Evolutionary conservation across 2,888 invertebrate species (phyloP), one percentile per base, ranked within the genome.

Genomic region (Nomada hirtipes): DNA sequence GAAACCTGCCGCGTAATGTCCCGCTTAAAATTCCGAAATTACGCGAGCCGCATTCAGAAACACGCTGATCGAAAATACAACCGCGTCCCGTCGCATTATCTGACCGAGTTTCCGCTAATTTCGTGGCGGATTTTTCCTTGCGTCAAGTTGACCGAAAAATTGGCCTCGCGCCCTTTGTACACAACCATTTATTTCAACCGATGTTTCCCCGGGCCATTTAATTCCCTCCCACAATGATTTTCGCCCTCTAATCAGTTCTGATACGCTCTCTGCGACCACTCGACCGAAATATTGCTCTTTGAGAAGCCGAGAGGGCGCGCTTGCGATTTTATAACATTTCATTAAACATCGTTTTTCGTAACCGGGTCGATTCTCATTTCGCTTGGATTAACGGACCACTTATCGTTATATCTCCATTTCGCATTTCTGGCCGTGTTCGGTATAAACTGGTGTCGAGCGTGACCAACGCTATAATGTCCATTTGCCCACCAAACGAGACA

Each of bases 11-110:
- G 9, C 23, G 60, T 50, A 72, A 63, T 63, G 23, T 52, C 47
- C 26, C 53, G 63, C 76, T 82, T 70, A 63, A 64, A 78, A 82
- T 73, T 76, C 53, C 42, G n/a, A 53, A 63, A 44, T 42, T 52
- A 36, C 29, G 23, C 55, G 70, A 71, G 20, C n/a, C 44, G n/a
- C n/a, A 18, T 26, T 11, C 50, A 11, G 26, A 20, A 18, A 2
- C 23, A 23, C 4, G n/a, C 1, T 20, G 20, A 53, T 73, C 29
- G 23, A 47, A 53, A 61, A 68, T 57, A 52, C 18, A 36, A 29
- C 36, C 50, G 52, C 36, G 18, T 52, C 29, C 20, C 47, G 9
- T 9, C 50, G 57, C 42, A 50, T 26, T 63, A 55, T 15, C 29
- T 29, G 18, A 72, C 18, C 20, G 47, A 55, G 29, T 36, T 59